These are phyloP conservation scores for Trichosurus vulpecula DNA, from an alignment of 2,797 vertebrate species.

Conservation along the genomic window DNA sequence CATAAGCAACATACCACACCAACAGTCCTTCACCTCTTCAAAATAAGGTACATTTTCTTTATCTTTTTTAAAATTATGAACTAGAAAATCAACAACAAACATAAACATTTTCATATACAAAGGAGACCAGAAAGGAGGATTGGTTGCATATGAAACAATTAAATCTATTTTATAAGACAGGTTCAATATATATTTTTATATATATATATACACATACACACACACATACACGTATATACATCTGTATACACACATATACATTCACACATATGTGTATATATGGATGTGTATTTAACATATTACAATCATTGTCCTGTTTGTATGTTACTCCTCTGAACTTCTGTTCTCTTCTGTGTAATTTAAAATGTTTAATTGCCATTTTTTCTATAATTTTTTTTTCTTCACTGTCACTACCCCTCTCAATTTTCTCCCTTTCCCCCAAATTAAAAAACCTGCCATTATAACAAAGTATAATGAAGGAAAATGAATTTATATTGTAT, in stretches of 20 bases:
- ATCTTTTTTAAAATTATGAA: background rate
- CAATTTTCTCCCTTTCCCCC: background rate
- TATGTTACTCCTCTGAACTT: background rate
- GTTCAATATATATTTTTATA: background rate
- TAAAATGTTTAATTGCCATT: background rate
- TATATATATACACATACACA: no score
- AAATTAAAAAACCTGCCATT: background rate
- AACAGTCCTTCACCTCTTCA: background rate
- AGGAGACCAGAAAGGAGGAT: background rate
- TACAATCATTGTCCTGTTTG: background rate
- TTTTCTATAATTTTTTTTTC: background rate
- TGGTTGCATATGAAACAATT: background rate
- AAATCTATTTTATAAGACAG: background rate
- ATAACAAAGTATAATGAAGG: background rate
- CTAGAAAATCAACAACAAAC: background rate
- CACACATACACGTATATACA: no score
- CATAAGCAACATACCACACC: background rate
- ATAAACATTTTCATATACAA: background rate
- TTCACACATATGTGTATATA: background rate
- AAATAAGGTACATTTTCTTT: background rate
- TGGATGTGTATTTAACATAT: background rate
- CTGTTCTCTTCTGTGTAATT: background rate
- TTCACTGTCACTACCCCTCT: rapidly evolving
- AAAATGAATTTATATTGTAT: background rate
- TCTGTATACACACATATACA: no score